Conservation (phyloP, 2,888 invertebrate genomes). For the Dorcus parallelipipedus region DNA sequence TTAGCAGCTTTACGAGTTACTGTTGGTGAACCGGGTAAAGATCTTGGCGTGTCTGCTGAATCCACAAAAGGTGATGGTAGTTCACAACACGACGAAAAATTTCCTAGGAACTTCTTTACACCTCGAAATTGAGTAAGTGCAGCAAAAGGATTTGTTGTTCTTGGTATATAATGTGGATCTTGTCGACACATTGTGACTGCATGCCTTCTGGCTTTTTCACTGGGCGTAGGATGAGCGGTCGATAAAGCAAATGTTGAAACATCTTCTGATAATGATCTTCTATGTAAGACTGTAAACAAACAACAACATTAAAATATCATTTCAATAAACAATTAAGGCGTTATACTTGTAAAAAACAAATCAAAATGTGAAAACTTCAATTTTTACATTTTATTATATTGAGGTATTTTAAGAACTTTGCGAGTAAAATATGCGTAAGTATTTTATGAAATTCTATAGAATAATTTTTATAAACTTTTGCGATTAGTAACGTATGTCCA, state of each 20-base stretch:
- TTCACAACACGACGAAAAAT: conserved; percentile 76
- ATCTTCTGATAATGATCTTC: conserved; percentile 73
- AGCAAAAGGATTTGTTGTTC: conserved; percentile 69
- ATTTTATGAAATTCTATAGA: no score
- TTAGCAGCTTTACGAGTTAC: conserved; percentile 41
- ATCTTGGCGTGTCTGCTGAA: conserved; percentile 45
- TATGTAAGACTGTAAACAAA: conserved; percentile 57
- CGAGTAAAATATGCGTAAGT: no score
- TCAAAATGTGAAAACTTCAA: no score
- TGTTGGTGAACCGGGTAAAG: conserved; percentile 55
- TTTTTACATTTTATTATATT: no score
- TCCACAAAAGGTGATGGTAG: conserved; percentile 65
- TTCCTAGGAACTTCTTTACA: conserved; percentile 78
- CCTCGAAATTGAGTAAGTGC: conserved; percentile 74
- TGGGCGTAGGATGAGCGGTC: conserved; percentile 58
- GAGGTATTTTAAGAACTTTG: no score
- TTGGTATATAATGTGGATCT: conserved; percentile 77
- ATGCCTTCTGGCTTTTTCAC: conserved; percentile 72
- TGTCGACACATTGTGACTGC: conserved; percentile 77
- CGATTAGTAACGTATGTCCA: no score
- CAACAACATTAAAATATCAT: neutral
- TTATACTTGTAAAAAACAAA: no score
- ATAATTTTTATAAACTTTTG: no score
- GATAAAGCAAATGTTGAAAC: conserved; percentile 45
- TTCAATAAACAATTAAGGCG: neutral